These are phyloP conservation scores for Ceyx melanurus DNA, from an alignment of 2,113 vertebrate genomes.

Conservation along the genomic window DNA sequence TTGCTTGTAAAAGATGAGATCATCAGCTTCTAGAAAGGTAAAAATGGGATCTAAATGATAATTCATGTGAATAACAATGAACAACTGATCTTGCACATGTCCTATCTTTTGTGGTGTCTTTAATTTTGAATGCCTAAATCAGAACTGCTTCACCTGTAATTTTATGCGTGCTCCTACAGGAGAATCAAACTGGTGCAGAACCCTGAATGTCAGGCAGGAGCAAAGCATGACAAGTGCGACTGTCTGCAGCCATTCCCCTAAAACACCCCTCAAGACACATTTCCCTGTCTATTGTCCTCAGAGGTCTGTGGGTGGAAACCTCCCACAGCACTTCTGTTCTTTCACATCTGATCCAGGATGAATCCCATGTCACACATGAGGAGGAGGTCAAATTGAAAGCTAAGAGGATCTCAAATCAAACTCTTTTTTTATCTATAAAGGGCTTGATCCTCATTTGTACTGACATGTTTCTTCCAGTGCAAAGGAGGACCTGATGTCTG, in stretches of 20 bases:
- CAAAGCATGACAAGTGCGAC: rapidly evolving
- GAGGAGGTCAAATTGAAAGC: not conserved
- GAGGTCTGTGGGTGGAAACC: not conserved
- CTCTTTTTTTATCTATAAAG: not conserved
- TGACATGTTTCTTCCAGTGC: not conserved
- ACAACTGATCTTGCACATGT: not conserved
- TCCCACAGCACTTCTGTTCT: not conserved
- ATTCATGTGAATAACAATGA: not conserved
- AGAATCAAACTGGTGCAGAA: not conserved
- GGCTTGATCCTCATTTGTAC: not conserved
- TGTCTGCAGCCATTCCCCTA: not conserved
- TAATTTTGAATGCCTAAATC: not conserved
- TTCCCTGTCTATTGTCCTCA: not conserved
- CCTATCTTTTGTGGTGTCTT: not conserved
- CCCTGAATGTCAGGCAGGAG: not conserved
- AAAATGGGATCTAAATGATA: not conserved
- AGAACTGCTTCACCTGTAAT: not conserved
- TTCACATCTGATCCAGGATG: not conserved
- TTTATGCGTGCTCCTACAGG: not conserved
- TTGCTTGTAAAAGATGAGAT: not conserved
- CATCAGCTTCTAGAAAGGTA: not conserved
- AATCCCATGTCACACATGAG: rapidly evolving
- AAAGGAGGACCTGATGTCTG: not conserved
- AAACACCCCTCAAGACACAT: rapidly evolving
- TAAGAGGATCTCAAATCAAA: not conserved